Base-by-base conservation (phyloP, 2,797 vertebrate genomes). In the Limosa lapponica region DNA sequence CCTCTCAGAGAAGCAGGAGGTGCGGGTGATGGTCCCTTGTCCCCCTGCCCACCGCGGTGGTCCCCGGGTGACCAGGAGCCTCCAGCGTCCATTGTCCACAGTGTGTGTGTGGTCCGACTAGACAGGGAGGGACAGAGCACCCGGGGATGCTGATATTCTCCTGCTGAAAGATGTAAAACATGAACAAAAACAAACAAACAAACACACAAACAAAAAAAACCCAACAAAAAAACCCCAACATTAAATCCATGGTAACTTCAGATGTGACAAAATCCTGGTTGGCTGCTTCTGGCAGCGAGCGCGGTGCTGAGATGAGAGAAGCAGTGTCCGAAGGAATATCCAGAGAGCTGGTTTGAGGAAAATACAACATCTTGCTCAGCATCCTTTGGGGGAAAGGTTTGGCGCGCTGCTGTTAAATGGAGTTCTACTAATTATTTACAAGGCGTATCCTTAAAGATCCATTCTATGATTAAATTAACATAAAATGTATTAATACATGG, bases 21-120 rank as follows among this genome's bases (percentile, higher is more conserved):
- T 30, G 10, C 2, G 0, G 0, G 0, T 36, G 19, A 39, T 27
- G 1, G 2, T 22, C 49, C 34, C n/a, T 41, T 8, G 2, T 37
- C 28, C 10, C 16, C 13, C 13, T 10, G 4, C 28, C 17, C 8
- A 22, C 17, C 1, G 0, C 2, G 0, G 30, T 19, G 34, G 36
- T 54, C 34, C 34, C 25, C 34, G 6, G 23, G 24, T 5, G 24
- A 36, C 9, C 27, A 37, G 44, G 14, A 46, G 36, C 19, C 36
- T 54, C 27, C 27, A 71, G 16, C 46, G 36, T 23, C 1, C 1
- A 30, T 6, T 19, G 30, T n/a, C 6, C 28, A 39, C 32, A 27
- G 18, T 3, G 9, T 3, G 0, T 28, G 34, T 1, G 0, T 13
- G 19, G 23, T 46, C 27, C 39, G n/a, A 11, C 16, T 2, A 1